These are phyloP conservation scores for Philotrypesis tridentata DNA, from an alignment of 1,140 invertebrate genomes.

Conservation along the genomic window DNA sequence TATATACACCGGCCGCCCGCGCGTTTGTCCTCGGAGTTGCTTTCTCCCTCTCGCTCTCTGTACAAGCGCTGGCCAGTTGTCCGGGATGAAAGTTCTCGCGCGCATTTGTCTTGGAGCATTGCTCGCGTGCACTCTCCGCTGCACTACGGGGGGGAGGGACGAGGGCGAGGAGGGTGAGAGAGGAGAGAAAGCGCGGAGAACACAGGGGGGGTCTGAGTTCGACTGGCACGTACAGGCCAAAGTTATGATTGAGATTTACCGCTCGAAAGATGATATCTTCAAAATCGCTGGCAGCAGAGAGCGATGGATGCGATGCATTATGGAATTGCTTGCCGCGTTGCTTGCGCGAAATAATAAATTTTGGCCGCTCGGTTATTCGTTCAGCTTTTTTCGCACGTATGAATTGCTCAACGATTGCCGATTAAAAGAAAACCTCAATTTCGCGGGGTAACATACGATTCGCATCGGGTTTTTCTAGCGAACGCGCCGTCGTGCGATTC, in stretches of 20 bases:
- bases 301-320: not conserved
- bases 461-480: too few species aligned
- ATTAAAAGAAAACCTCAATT: too few species aligned
- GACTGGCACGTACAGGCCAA: not conserved
- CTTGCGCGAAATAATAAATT: too few species aligned
- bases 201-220: not conserved
- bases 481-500: too few species aligned
- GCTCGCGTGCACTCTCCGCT: not conserved
- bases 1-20: not conserved
- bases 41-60: too few species aligned
- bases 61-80: not conserved
- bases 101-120: constrained; percentile 7
- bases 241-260: constrained; percentile 16
- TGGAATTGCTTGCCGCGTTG: not conserved
- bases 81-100: not conserved
- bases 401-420: too few species aligned
- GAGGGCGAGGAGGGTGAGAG: too few species aligned
- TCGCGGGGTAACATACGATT: too few species aligned
- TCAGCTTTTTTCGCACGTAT: too few species aligned
- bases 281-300: not conserved
- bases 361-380: too few species aligned
- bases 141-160: too few species aligned
- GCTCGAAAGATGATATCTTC: not conserved
- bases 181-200: not conserved
- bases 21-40: not conserved